These are phyloP conservation scores for Labrus mixtus DNA, from an alignment of 2,113 vertebrate genomes.

Conservation along the genomic window DNA sequence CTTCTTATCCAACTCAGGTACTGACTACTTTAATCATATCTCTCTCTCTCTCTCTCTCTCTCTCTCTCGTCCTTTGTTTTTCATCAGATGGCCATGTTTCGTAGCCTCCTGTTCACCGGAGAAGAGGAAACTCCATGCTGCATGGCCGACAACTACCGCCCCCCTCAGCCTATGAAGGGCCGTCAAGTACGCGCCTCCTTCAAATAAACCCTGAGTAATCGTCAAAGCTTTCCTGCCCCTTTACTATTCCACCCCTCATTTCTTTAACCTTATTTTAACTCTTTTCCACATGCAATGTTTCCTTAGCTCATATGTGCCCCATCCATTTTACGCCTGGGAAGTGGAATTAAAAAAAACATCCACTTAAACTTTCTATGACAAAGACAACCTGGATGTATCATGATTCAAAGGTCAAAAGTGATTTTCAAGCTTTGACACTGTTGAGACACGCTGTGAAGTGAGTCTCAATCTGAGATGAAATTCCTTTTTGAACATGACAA, in stretches of 20 bases:
- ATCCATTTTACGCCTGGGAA: too few species aligned
- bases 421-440: neutral
- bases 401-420: neutral
- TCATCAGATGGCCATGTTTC: conserved; percentile 88
- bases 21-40: neutral
- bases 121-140: conserved; percentile 84
- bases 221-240: neutral
- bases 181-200: conserved; percentile 88
- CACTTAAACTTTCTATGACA: neutral
- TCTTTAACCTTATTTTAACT: neutral
- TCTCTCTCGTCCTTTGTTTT: neutral
- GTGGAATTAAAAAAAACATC: neutral
- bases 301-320: neutral
- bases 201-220: conserved; percentile 60
- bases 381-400: conserved; percentile 4
- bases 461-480: too few species aligned
- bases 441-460: neutral
- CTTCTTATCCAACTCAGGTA: too few species aligned
- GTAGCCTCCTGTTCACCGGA: conserved; percentile 85
- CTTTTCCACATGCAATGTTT: neutral
- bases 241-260: neutral
- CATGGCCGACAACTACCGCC: conserved; percentile 95
- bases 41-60: conserved; percentile 4
- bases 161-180: conserved; percentile 88
- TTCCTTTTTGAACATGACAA: too few species aligned